Percentiles rank a stretch among this genome's conserved stretches.
Evolutionary conservation across 2,797 vertebrate genomes (phyloP).

Genomic region (Onychomys torridus): DNA sequence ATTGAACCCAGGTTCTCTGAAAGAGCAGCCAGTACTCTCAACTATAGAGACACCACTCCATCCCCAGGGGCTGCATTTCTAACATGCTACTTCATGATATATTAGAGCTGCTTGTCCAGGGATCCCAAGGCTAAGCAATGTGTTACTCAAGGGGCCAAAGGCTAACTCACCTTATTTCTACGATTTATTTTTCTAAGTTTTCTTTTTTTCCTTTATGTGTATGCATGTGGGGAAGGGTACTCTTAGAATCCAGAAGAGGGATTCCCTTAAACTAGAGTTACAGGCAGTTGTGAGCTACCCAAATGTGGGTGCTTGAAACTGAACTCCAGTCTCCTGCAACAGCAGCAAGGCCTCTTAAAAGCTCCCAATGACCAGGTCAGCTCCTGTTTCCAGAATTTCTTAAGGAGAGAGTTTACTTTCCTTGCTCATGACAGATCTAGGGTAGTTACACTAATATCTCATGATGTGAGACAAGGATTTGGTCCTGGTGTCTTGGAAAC

Average conservation of each 20-base stretch:
- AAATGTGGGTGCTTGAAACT: not conserved
- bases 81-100: not conserved
- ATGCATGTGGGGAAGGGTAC: not conserved
- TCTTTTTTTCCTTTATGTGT: not conserved
- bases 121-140: not conserved
- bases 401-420: slow-evolving; percentile 47
- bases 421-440: not conserved
- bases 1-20: not conserved
- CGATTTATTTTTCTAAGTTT: not conserved
- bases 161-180: not conserved
- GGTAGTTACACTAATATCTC: not conserved
- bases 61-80: not conserved
- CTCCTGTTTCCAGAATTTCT: not conserved
- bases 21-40: not conserved
- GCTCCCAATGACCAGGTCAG: not conserved
- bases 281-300: not conserved
- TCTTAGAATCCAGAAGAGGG: not conserved
- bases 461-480: slow-evolving; percentile 5
- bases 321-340: not conserved
- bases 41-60: not conserved
- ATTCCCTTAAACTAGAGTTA: not conserved
- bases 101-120: not conserved
- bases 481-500: not conserved
- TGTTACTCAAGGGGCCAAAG: not conserved
- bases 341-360: not conserved